A percentile compares a stretch with the other conserved stretches of the same genome.
Evolutionary conservation across 1,140 invertebrate species (phyloP).

Genomic region (Latrodectus geometricus): DNA sequence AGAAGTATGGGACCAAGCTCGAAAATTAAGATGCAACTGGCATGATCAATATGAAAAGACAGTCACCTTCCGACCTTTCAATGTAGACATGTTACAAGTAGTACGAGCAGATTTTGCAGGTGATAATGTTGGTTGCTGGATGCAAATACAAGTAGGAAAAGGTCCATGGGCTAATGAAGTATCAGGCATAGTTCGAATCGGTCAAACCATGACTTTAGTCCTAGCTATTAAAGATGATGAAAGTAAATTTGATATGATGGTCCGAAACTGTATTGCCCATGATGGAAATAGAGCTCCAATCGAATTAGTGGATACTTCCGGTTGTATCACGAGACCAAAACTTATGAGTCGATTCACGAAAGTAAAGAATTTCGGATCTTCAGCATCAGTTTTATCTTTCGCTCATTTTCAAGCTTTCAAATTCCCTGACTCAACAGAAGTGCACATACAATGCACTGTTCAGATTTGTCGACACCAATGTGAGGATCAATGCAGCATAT

Average conservation of each 20-base stretch:
- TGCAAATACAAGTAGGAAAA: constrained; percentile 77
- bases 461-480: constrained; percentile 66
- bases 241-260: constrained; percentile 95
- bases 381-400: constrained; percentile 92
- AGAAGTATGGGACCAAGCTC: constrained; percentile 94
- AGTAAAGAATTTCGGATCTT: constrained; percentile 94
- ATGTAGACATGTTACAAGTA: constrained; percentile 93
- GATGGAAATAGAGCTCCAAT: constrained; percentile 93
- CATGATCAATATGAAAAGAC: constrained; percentile 95
- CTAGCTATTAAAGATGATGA: constrained; percentile 94
- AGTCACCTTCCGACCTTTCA: constrained; percentile 92
- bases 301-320: constrained; percentile 90
- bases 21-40: constrained; percentile 92
- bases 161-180: constrained; percentile 95
- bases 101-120: constrained; percentile 92
- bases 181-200: constrained; percentile 93
- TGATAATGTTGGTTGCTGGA: constrained; percentile 87
- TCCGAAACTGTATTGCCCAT: constrained; percentile 92
- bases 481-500: constrained; percentile 65
- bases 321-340: constrained; percentile 91
- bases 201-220: constrained; percentile 96
- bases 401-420: constrained; percentile 82
- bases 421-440: constrained; percentile 66
- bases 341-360: constrained; percentile 95
- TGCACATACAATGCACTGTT: constrained; percentile 67